phyloP scores from a whole-genome alignment of 2,113 vertebrate species.

The Taurulus bubalis region DNA sequence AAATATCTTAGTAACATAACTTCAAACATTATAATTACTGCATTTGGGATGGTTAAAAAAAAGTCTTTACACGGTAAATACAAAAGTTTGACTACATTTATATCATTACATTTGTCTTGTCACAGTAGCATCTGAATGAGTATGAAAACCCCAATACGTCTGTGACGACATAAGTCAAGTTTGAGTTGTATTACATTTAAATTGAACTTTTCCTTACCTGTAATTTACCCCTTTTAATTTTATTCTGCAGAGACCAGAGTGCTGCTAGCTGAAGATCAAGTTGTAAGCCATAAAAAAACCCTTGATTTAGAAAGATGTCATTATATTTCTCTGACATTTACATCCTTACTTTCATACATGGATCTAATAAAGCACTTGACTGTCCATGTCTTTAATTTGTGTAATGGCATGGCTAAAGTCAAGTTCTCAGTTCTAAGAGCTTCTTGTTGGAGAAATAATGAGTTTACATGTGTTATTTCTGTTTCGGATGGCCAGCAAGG shows the following conservation, averaged over 20 bases:
- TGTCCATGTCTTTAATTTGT: neutral
- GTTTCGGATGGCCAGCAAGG: no score
- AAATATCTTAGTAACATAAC: neutral
- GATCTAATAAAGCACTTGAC: constrained; percentile 7
- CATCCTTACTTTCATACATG: neutral
- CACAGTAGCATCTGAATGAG: neutral
- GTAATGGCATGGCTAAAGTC: neutral
- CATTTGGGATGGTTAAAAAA: neutral
- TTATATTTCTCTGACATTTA: constrained; percentile 21
- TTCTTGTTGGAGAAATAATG: neutral
- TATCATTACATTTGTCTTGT: neutral
- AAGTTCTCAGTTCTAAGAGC: neutral
- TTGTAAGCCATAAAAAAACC: neutral
- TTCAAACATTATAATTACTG: neutral
- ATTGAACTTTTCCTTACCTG: neutral
- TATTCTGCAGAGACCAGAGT: neutral
- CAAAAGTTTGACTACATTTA: neutral
- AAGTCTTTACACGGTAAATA: no score
- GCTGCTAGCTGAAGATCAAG: neutral
- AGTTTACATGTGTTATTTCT: neutral
- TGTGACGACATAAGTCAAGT: neutral
- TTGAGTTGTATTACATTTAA: neutral
- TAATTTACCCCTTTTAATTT: constrained; percentile 3
- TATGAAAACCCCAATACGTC: neutral
- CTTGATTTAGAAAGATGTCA: constrained; percentile 5